Evolutionary conservation across 2,797 vertebrate species (phyloP), one percentile per base, ranked within the genome.

Genomic region (Anolis apletophallus): DNA sequence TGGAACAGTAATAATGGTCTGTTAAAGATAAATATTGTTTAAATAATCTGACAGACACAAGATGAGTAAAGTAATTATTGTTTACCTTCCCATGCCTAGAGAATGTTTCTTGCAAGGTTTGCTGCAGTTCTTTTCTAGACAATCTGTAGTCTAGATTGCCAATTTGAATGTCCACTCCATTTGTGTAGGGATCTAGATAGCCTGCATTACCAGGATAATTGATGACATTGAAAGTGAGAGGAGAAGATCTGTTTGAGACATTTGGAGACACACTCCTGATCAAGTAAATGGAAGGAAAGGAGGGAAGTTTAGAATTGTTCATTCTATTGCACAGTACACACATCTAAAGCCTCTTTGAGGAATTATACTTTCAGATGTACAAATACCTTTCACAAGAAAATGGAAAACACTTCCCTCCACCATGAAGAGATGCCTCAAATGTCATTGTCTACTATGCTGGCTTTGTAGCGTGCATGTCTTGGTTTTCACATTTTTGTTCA

Each of bases 81-180:
- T 90, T 96, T 94, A 99, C 99, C 97, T 97, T 97, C 89, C 99
- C 98, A 29, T 98, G 97, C 89, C 96, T 97, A 55, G 97, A 98
- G 92, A 99, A 99, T 0, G 95, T 94, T 68, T 99, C 97, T 13
- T 97, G 96, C 84, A 99, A 94, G 0, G 95, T 97, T 92, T 99
- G 98, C 91, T 98, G 98, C 75, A 99, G 95, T 80, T 99, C 98
- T 91, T 99, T 99, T 79, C 98, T 97, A 84, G 98, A 99, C 93
- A 99, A 96, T 91, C 98, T 97, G 95, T 99, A 99, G 94, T 99
- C 98, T 85, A 99, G 90, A 91, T 99, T 99, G 92, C 97, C 97
- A 91, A 99, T 97, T 85, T 98, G 98, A 91, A 99, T 88, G 64
- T 98, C 98, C 8, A 96, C 97, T 81, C 98, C 98, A 72, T 98